These are phyloP conservation scores for Suncus etruscus DNA, from an alignment of 2,113 vertebrate species.

Conservation along the genomic window DNA sequence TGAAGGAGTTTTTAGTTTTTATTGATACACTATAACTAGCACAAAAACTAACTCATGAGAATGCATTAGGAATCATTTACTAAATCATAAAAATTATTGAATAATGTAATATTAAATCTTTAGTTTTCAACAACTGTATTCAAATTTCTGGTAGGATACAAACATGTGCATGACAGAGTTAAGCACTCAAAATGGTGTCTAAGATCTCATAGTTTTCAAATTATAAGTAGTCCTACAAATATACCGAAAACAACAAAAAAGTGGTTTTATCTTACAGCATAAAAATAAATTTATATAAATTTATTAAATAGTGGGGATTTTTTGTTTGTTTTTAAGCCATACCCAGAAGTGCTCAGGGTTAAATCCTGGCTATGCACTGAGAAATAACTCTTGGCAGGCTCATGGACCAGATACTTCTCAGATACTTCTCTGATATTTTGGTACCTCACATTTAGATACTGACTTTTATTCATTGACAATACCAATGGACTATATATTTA, in stretches of 20 bases:
- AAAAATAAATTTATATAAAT: constrained; percentile 70
- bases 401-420: not conserved
- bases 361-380: no score
- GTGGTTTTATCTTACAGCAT: constrained; percentile 7
- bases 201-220: not conserved
- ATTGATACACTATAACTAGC: not conserved
- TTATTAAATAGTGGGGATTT: constrained; percentile 9
- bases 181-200: constrained; percentile 28
- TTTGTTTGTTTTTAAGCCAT: no score
- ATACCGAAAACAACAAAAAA: constrained; percentile 31
- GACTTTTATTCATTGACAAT: not conserved
- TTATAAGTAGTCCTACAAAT: constrained; percentile 41
- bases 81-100: not conserved
- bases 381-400: no score
- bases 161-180: not conserved
- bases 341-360: no score
- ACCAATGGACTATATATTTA: not conserved
- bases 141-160: not conserved
- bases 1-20: not conserved
- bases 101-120: not conserved
- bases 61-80: not conserved
- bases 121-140: not conserved
- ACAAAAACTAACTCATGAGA: not conserved
- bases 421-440: not conserved
- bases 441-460: not conserved